Conservation (phyloP, 2,113 vertebrate species). For the Xyliphius kryptos region DNA sequence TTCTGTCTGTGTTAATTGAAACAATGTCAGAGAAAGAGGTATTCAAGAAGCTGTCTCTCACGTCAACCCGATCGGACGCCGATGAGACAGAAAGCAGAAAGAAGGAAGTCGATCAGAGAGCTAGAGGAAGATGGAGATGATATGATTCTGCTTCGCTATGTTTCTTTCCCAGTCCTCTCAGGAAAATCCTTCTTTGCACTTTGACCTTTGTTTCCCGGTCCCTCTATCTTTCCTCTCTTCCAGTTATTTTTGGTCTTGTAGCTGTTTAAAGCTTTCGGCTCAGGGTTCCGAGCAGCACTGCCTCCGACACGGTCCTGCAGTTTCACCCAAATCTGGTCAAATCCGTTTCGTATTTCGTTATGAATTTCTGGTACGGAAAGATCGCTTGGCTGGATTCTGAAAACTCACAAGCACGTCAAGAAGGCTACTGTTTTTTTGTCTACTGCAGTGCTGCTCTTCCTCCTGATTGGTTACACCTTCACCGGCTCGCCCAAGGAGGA, state of each 20-base stretch:
- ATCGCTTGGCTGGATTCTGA: no score
- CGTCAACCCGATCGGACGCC: slow-evolving; percentile 59
- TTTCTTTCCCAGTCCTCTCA: slow-evolving; percentile 33
- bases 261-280: slow-evolving; percentile 77
- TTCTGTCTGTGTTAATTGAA: slow-evolving; percentile 70
- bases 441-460: slow-evolving; percentile 42
- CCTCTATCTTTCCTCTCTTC: slow-evolving; percentile 48
- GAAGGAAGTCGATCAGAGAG: slow-evolving; percentile 36
- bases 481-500: slow-evolving; percentile 22
- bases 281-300: slow-evolving; percentile 54
- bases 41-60: slow-evolving; percentile 88
- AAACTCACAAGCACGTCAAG: no score
- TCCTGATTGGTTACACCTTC: slow-evolving; percentile 38
- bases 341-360: not conserved
- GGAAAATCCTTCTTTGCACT: slow-evolving; percentile 32
- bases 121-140: slow-evolving; percentile 42
- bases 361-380: no score
- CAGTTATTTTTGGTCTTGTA: slow-evolving; percentile 73
- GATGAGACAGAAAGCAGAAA: slow-evolving; percentile 30
- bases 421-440: not conserved
- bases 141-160: slow-evolving; percentile 35
- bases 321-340: no score
- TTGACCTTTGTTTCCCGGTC: slow-evolving; percentile 39
- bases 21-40: slow-evolving; percentile 90
- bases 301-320: slow-evolving; percentile 30